Conservation (phyloP, 2,888 invertebrate species). For the Gisinianus flammeolus region DNA sequence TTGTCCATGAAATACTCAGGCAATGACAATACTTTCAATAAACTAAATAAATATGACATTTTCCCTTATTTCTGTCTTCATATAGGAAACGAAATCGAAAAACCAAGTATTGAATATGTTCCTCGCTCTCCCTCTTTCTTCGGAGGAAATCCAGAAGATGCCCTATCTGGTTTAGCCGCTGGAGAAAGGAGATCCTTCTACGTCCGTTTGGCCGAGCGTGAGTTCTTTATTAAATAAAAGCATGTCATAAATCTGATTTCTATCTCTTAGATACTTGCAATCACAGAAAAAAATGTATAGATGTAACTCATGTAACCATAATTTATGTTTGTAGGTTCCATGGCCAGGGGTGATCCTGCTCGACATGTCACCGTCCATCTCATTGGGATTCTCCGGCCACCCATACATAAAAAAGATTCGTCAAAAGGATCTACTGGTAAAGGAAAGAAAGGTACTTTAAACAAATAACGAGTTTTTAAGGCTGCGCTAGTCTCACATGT, state of each 20-base stretch:
- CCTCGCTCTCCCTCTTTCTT: conserved; percentile 59
- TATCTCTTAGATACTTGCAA: not conserved
- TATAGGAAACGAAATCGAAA: not conserved
- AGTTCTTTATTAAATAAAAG: not conserved
- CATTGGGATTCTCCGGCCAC: conserved; percentile 68
- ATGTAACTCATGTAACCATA: not conserved
- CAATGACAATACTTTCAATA: no score
- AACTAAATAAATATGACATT: no score
- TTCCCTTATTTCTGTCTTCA: no score
- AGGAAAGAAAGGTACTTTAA: conserved; percentile 57
- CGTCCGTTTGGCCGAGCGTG: conserved; percentile 65
- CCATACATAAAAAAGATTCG: conserved; percentile 55
- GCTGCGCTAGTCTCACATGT: no score
- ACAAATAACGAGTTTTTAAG: no score
- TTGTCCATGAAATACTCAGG: no score
- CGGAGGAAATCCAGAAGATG: conserved; percentile 58
- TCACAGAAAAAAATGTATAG: no score
- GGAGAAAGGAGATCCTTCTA: conserved; percentile 64
- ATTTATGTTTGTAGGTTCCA: conserved; percentile 62
- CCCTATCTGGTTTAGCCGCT: conserved; percentile 57
- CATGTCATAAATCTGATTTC: not conserved
- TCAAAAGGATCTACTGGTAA: conserved; percentile 48
- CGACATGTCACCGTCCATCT: conserved; percentile 74
- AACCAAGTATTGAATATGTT: conserved; percentile 48
- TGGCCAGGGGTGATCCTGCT: conserved; percentile 74